Base-by-base conservation (phyloP, 2,888 invertebrate genomes). In the Chrysotoxum bicinctum region DNA sequence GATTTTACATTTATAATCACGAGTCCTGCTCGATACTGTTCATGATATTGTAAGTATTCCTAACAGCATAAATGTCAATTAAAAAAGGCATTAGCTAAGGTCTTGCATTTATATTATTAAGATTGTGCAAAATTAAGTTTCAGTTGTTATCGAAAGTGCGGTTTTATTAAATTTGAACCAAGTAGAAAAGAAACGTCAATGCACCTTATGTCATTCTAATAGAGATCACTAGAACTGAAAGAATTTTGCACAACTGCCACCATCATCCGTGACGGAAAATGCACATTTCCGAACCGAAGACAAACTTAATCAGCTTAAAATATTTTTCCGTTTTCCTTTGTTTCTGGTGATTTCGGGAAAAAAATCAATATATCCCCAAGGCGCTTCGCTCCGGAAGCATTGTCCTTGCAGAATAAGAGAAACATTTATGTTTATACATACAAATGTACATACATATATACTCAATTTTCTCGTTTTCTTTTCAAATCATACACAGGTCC, bases 241-340 rank as follows among this genome's bases (percentile, higher is more conserved):
- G 66, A 37, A 5, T 23, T 64, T 12, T 64, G 43, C 43, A 56
- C 50, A 35, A 23, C 5, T 66, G 0, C 19, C 16, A 8, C 30
- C 43, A 43, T 3, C 56, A 58, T 0, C 23, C 48, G 14, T 40
- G 9, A n/a, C 26, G 16, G 43, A 26, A 4, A 37, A 2, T 21
- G 19, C 35, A 56, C 66, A 60, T 35, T 40, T 43, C 60, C 45
- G 37, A 69, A 75, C 16, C 62, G 16, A 56, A 73, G 37, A 69
- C 45, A 64, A 62, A 64, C 62, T 83, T 78, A 83, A 83, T 83
- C 78, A 73, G 83, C 72, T 77, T 68, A 78, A 60, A 66, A n/a
- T 60, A 43, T 35, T 66, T 60, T 32, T 45, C 37, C 62, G 48
- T 12, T 50, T 12, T 50, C 40, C 26, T 69, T 70, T 69, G 32